Conservation (phyloP, 1,140 invertebrate genomes). For the Orius laevigatus region DNA sequence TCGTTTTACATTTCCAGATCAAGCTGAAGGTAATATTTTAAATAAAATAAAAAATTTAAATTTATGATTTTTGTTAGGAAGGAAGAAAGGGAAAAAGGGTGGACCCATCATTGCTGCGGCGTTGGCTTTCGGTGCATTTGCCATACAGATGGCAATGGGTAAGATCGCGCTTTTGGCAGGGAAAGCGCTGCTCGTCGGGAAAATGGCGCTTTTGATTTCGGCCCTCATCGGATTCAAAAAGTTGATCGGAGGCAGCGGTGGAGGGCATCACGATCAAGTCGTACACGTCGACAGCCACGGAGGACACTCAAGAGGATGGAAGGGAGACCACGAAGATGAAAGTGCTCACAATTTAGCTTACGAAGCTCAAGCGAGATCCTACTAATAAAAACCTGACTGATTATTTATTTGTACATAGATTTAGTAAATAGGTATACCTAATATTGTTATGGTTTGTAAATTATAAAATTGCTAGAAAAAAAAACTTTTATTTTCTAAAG, state of each 20-base stretch:
- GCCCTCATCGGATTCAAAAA: conserved; percentile 27
- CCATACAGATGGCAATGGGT: conserved; percentile 46
- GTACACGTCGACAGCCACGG: too few relatives aligned
- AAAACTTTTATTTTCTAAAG: too few relatives aligned
- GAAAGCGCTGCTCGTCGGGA: conserved; percentile 45
- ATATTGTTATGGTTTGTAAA: too few relatives aligned
- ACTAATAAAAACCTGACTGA: too few relatives aligned
- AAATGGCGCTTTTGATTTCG: conserved; percentile 47
- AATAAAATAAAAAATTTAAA: too few relatives aligned
- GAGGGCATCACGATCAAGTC: not conserved
- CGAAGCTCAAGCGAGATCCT: too few relatives aligned
- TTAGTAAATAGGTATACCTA: too few relatives aligned
- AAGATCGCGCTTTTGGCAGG: conserved; percentile 49
- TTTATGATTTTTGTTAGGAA: conserved; percentile 4
- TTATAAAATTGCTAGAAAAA: too few relatives aligned
- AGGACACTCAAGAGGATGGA: too few relatives aligned
- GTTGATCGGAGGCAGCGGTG: conserved; percentile 6
- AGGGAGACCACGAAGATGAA: too few relatives aligned
- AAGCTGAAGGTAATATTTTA: not conserved
- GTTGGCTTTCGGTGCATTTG: conserved; percentile 27
- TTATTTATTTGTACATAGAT: too few relatives aligned
- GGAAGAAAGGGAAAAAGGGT: conserved; percentile 13
- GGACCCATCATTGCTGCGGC: conserved; percentile 12
- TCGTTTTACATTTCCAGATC: conserved; percentile 1
- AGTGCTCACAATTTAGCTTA: too few relatives aligned